Conservation (phyloP, 2,888 invertebrate genomes). For the Cataglyphis albicans region DNA sequence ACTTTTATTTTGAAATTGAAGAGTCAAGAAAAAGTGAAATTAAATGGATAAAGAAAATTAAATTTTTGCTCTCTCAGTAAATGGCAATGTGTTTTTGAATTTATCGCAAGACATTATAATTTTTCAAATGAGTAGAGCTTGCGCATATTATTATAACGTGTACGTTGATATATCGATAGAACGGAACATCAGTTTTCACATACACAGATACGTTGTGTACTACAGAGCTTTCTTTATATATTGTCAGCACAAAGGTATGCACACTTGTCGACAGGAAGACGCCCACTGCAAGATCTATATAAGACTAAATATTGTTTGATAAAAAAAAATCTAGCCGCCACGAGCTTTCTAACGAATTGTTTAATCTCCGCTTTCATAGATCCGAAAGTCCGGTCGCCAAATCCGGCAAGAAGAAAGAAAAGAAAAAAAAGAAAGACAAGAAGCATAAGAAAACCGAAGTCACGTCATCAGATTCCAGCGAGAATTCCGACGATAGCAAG, state of each 20-base stretch:
- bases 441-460: slow-evolving; percentile 83
- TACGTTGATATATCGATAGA: slow-evolving; percentile 67
- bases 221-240: slow-evolving; percentile 79
- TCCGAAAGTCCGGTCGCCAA: slow-evolving; percentile 83
- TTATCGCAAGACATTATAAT: background rate
- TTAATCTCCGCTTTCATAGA: slow-evolving; percentile 77
- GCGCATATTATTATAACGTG: slow-evolving; percentile 50
- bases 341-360: slow-evolving; percentile 60
- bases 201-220: slow-evolving; percentile 75
- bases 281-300: slow-evolving; percentile 82
- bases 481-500: slow-evolving; percentile 84
- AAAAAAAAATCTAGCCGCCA: slow-evolving; percentile 52
- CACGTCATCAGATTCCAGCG: slow-evolving; percentile 83
- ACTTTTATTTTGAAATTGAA: slow-evolving; percentile 19
- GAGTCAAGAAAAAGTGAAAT: background rate
- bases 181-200: slow-evolving; percentile 73
- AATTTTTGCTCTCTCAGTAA: background rate
- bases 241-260: slow-evolving; percentile 85
- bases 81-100: background rate
- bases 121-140: slow-evolving; percentile 66
- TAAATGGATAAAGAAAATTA: background rate
- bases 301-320: slow-evolving; percentile 70
- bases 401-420: slow-evolving; percentile 83
- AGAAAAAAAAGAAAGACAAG: slow-evolving; percentile 85
- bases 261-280: slow-evolving; percentile 84